phyloP scores from a whole-genome alignment of 2,888 invertebrate species.

The Drosophila mimica region DNA sequence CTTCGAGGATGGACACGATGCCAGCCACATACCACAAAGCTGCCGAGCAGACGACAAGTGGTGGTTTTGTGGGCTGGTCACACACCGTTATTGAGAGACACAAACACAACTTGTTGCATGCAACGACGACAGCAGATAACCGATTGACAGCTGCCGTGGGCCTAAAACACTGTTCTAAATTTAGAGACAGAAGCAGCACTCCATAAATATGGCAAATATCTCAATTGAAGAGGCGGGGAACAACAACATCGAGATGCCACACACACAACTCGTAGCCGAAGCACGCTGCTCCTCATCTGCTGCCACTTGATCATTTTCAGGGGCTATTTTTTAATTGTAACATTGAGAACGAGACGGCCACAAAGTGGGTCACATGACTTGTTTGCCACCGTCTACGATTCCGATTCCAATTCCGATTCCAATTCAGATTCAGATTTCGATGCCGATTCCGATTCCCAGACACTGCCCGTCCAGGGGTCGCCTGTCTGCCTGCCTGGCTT shows the following conservation, averaged over 20 bases:
- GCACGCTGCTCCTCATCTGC: neutral
- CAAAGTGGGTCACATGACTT: conserved; percentile 68
- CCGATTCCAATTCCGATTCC: conserved; percentile 1
- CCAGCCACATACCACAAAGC: neutral
- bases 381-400: conserved; percentile 25
- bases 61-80: neutral
- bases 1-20: neutral
- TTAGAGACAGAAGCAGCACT: neutral
- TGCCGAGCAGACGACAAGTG: neutral
- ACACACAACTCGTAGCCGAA: neutral
- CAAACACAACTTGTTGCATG: neutral
- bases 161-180: neutral
- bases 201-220: neutral
- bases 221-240: neutral
- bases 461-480: conserved; percentile 10
- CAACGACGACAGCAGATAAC: neutral
- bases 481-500: neutral
- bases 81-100: neutral
- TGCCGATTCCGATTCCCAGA: neutral
- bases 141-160: conserved; percentile 1
- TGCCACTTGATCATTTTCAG: neutral
- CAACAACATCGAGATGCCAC: neutral
- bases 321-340: neutral
- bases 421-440: neutral
- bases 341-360: conserved; percentile 32